Evolutionary conservation across 1,140 invertebrate genomes (phyloP).

Genomic region (Drosophila bocqueti): DNA sequence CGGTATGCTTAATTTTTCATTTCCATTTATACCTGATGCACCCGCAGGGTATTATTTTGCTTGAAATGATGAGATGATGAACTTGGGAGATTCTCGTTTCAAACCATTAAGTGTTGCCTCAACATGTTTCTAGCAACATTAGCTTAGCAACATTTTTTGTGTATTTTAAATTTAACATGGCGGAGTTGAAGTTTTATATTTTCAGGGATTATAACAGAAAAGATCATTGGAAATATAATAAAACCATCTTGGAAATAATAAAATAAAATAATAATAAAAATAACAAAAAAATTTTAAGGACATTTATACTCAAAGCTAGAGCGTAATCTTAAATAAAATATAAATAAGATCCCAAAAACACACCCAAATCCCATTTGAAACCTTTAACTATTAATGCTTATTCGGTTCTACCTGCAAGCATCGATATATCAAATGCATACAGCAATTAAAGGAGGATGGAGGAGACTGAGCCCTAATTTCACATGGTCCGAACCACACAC

Average conservation of each 20-base stretch:
- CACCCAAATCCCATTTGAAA: neutral
- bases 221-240: neutral
- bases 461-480: neutral
- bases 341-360: neutral
- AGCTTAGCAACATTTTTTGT: neutral
- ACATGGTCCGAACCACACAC: neutral
- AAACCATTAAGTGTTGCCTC: neutral
- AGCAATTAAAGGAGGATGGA: constrained; percentile 4
- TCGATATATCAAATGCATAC: constrained; percentile 14
- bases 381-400: neutral
- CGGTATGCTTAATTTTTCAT: constrained; percentile 10
- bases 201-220: neutral
- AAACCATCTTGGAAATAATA: neutral
- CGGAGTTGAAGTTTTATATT: neutral
- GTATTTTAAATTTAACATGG: neutral
- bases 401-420: neutral
- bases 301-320: neutral
- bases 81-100: too few species aligned
- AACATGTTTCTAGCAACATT: neutral
- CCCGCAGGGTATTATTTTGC: neutral
- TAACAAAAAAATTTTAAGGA: neutral
- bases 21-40: constrained; percentile 3
- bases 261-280: neutral
- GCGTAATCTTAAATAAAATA: neutral
- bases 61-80: neutral